Percentiles rank a stretch among this genome's conserved stretches.
phyloP scores from a whole-genome alignment of 92 coral and sea anemone genomes.

The Epizoanthus fatuus region DNA sequence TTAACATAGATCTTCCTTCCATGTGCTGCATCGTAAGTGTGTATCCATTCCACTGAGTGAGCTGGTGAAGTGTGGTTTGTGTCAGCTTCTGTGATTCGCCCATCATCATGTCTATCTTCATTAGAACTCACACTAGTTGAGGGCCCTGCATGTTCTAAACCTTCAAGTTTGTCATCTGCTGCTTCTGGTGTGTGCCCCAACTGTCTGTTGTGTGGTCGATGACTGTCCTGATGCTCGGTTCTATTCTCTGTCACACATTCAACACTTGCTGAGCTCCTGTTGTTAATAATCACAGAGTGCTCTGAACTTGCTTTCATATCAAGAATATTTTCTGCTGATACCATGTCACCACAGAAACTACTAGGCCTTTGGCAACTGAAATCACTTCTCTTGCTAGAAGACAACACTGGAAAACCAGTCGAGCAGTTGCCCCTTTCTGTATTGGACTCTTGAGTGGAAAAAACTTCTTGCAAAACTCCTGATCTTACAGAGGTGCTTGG shows the following conservation, averaged over 20 bases:
- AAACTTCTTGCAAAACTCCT: background rate
- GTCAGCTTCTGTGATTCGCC: background rate
- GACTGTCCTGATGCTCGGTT: background rate
- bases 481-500: background rate
- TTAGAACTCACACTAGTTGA: background rate
- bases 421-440: background rate
- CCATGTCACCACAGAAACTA: background rate
- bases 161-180: background rate
- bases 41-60: constrained; percentile 68
- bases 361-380: background rate
- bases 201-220: background rate
- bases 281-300: background rate
- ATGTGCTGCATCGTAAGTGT: constrained; percentile 65
- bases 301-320: constrained; percentile 1
- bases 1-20: constrained; percentile 79
- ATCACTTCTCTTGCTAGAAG: background rate
- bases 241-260: background rate
- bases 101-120: background rate
- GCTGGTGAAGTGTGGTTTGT: background rate
- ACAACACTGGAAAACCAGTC: background rate
- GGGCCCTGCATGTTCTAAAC: background rate
- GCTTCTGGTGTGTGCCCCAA: background rate
- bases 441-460: background rate
- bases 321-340: background rate
- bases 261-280: background rate